A percentile compares a stretch with the other conserved stretches of the same genome.
These are phyloP conservation scores for Pangasianodon gigas DNA, from an alignment of 2,113 vertebrate species.

Conservation along the genomic window DNA sequence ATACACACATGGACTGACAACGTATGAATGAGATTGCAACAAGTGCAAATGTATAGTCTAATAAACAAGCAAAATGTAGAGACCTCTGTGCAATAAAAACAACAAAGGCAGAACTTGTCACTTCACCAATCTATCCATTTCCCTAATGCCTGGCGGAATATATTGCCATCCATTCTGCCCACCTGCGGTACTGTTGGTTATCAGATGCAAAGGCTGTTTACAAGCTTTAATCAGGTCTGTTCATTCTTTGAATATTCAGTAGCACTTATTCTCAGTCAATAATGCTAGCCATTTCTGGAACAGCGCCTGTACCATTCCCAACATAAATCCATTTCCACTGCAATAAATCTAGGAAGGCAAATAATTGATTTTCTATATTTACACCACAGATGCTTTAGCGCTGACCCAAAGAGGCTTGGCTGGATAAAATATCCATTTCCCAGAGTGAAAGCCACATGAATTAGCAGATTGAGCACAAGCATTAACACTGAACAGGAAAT, in stretches of 20 bases:
- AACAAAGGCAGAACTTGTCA: slow-evolving; percentile 67
- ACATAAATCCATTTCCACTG: slow-evolving; percentile 54
- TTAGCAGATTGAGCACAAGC: slow-evolving; percentile 33
- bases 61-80: slow-evolving; percentile 24
- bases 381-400: slow-evolving; percentile 49
- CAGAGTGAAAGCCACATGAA: slow-evolving; percentile 45
- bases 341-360: slow-evolving; percentile 54
- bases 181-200: not conserved
- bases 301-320: slow-evolving; percentile 63
- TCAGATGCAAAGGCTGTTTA: slow-evolving; percentile 20
- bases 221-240: slow-evolving; percentile 64
- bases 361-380: slow-evolving; percentile 52
- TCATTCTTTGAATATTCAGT: slow-evolving; percentile 70
- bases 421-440: slow-evolving; percentile 46
- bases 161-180: slow-evolving; percentile 6
- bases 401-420: slow-evolving; percentile 29
- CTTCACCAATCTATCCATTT: slow-evolving; percentile 68
- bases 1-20: slow-evolving; percentile 30
- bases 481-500: slow-evolving; percentile 24
- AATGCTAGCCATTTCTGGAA: slow-evolving; percentile 53
- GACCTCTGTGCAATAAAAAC: slow-evolving; percentile 63
- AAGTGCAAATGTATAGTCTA: not conserved
- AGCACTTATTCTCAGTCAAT: slow-evolving; percentile 66
- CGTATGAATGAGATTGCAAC: slow-evolving; percentile 20
- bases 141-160: slow-evolving; percentile 62